Conservation (phyloP, 2,113 vertebrate genomes). For the Turdus rufiventris region DNA sequence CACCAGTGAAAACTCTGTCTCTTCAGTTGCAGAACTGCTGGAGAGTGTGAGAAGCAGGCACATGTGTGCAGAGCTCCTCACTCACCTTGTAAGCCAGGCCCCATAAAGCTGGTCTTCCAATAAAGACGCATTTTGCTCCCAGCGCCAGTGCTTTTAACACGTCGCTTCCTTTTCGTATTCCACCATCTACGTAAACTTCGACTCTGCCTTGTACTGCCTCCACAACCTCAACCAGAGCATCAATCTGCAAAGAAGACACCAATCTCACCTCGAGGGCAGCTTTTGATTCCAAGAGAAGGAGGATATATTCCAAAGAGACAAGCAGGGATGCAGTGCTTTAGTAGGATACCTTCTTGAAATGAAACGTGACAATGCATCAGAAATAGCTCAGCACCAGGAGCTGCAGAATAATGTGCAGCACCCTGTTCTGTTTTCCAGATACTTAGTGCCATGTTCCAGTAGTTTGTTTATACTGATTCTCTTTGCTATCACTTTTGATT, state of each 20-base stretch:
- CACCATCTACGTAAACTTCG: constrained; percentile 91
- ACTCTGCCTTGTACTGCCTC: constrained; percentile 81
- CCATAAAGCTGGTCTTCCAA: constrained; percentile 91
- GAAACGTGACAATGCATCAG: neutral
- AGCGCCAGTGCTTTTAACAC: constrained; percentile 90
- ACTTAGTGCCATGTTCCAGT: neutral
- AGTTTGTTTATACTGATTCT: neutral
- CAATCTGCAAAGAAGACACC: constrained; percentile 76
- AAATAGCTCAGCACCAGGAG: neutral
- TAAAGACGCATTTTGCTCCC: constrained; percentile 91
- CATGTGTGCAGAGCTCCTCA: neutral
- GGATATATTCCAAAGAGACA: neutral
- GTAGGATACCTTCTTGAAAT: neutral
- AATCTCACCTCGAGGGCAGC: neutral
- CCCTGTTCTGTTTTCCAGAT: neutral
- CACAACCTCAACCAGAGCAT: constrained; percentile 87
- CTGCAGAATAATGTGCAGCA: neutral
- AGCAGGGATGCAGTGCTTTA: neutral
- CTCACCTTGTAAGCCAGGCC: constrained; percentile 91
- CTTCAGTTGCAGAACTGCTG: neutral
- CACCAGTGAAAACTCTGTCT: neutral
- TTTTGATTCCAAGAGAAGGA: neutral
- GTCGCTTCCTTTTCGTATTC: constrained; percentile 88
- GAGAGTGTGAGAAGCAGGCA: neutral
- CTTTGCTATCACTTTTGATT: neutral